Evolutionary conservation across 2,113 vertebrate genomes (phyloP), one percentile per base, ranked within the genome.

Genomic region (Callipepla californica): DNA sequence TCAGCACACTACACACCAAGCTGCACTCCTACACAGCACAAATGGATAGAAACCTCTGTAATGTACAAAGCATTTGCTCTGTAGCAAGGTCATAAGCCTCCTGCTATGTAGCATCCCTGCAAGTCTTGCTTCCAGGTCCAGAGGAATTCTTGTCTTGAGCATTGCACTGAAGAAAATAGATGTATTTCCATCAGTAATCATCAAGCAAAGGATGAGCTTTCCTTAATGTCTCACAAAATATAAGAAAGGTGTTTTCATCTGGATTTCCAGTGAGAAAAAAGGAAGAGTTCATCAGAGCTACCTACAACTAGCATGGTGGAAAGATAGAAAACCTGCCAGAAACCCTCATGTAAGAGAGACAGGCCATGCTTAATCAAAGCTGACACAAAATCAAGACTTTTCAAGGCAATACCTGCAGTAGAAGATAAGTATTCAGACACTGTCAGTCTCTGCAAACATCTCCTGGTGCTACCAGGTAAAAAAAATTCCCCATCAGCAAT

Each of bases 371-470:
- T 97, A 98, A 98, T 97, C 93, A 95, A 92, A 92, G 84, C 53
- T 97, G 98, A 98, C 97, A 97, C 47, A 97, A 97, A 97, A 97
- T 98, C 96, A 97, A 98, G 97, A 95, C 91, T 96, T 97, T 96
- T 97, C 97, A 97, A 93, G 80, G 90, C 76, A 96, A 87, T 90
- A 96, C 90, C 94, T 97, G 78, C 81, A 92, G 74, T 84, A 93
- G 96, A 96, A 93, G 72, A 93, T 94, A 96, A 97, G 92, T 95
- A 94, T 96, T 97, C 96, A 96, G 97, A 98, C 96, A 96, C 79
- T 96, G 96, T 97, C 97, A 97, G 89, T 95, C 92, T 97, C 97
- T 96, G 84, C 95, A 97, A 98, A 97, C 94, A 96, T 98, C 97
- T 96, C 73, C 55, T 89, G 75, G 58, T 96, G 95, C 95, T 87